Conservation (phyloP, 2,888 invertebrate species). For the Rhopalosiphum nymphaeae region DNA sequence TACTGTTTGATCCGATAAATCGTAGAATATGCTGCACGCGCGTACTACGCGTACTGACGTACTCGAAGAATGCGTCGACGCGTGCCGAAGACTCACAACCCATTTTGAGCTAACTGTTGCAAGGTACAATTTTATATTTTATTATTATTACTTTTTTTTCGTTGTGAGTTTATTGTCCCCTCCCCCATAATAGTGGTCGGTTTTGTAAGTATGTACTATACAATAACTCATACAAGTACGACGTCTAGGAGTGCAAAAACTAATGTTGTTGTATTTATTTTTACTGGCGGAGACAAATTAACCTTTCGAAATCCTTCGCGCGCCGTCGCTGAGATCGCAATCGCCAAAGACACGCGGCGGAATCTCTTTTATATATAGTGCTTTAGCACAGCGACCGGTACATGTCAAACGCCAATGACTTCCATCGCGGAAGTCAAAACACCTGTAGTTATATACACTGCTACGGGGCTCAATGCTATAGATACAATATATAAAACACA, state of each 20-base stretch:
- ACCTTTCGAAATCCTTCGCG: not conserved
- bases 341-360: slow-evolving; percentile 35
- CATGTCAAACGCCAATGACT: slow-evolving; percentile 32
- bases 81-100: slow-evolving; percentile 40
- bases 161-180: not conserved
- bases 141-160: not conserved
- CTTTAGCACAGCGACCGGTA: not conserved
- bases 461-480: not conserved
- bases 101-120: not conserved
- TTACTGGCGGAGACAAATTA: slow-evolving; percentile 18
- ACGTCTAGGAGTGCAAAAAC: not conserved
- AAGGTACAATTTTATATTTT: not conserved
- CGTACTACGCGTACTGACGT: slow-evolving; percentile 17
- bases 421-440: slow-evolving; percentile 6
- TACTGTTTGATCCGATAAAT: slow-evolving; percentile 31
- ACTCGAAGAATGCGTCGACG: slow-evolving; percentile 31
- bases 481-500: not conserved
- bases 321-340: slow-evolving; percentile 31
- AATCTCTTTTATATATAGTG: slow-evolving; percentile 33
- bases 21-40: not conserved
- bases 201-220: not conserved
- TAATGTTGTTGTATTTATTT: not conserved
- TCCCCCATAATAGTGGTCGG: too few species aligned
- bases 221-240: not conserved
- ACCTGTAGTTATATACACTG: not conserved